These are phyloP conservation scores for Phthorimaea operculella DNA, from an alignment of 1,140 invertebrate genomes.

Conservation along the genomic window DNA sequence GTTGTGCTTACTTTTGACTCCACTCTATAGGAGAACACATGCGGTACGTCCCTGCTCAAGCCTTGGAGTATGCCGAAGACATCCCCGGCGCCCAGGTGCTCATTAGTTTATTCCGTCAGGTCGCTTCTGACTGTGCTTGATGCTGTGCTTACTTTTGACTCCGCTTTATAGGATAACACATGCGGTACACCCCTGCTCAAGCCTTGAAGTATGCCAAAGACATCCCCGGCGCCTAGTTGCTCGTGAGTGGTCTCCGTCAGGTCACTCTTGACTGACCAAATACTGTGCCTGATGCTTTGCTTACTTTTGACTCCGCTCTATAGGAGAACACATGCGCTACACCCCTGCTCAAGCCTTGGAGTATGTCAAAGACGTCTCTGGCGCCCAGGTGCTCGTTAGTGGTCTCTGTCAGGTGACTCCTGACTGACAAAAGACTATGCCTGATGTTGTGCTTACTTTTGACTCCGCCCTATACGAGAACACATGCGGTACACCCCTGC, in stretches of 20 bases:
- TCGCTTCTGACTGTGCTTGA: constrained; percentile 41
- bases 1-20: constrained; percentile 50
- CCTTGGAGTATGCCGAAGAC: constrained; percentile 60
- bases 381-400: constrained; percentile 48
- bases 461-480: constrained; percentile 61
- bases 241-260: constrained; percentile 62
- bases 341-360: constrained; percentile 53
- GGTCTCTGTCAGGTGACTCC: constrained; percentile 59
- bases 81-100: constrained; percentile 44
- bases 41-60: constrained; percentile 42
- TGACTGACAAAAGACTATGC: constrained; percentile 1
- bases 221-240: constrained; percentile 41
- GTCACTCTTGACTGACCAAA: constrained; percentile 53
- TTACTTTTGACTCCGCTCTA: constrained; percentile 53
- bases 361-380: constrained; percentile 56
- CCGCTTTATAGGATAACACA: constrained; percentile 59
- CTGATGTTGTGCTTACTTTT: constrained; percentile 44
- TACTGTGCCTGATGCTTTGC: too few species aligned
- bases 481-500: constrained; percentile 46
- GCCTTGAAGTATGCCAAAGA: constrained; percentile 59
- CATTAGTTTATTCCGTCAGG: constrained; percentile 58
- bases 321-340: constrained; percentile 58
- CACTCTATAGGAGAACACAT: constrained; percentile 61
- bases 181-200: constrained; percentile 48
- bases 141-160: constrained; percentile 49